Evolutionary conservation across 1,140 invertebrate species (phyloP), one percentile per base, ranked within the genome.

Genomic region (Dendroctonus valens): DNA sequence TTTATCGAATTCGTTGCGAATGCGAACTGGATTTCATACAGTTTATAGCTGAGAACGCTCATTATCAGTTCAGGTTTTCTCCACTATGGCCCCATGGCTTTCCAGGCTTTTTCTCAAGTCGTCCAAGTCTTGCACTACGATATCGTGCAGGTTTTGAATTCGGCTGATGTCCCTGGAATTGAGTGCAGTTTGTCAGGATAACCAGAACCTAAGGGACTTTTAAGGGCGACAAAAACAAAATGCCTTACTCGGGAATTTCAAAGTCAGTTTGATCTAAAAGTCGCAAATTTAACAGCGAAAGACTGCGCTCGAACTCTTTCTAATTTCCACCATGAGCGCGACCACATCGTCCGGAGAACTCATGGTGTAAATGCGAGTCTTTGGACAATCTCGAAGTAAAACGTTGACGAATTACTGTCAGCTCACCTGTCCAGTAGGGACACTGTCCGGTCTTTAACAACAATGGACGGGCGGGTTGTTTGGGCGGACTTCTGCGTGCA

Each of bases 1-100:
- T 49, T 67, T 26, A 14, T 59, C 54, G 11, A 69, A 66, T 58
- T 59, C 49, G 3, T n/a, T 59, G 9, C 59, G 52, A 52, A 73
- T n/a, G 64, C 52, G 41, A 67, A 68, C 39, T 58, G 60, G 3
- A 69, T 63, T 51, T 73, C 69, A 42, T 69, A 71, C 38, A 70
- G 48, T 64, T 71, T 73, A 53, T 71, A 73, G 55, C 57, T 71
- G 9, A 73, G 42, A 8, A 73, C 53, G 37, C 68, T 67, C 42
- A 67, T 51, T 7, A 67, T 69, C 5, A 71, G 42, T 37, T 73
- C 71, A n/a, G 7, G 62, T 67, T 60, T 66, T 71, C 37, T 73
- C 67, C 5, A 73, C 41, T 42, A 67, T 52, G 6, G 7, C 26
- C 0, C 63, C 9, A 37, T 67, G 59, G 11, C 54, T 58, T 7